Base-by-base conservation (phyloP, 2,113 vertebrate species). In the Cyphotilapia sp. region DNA sequence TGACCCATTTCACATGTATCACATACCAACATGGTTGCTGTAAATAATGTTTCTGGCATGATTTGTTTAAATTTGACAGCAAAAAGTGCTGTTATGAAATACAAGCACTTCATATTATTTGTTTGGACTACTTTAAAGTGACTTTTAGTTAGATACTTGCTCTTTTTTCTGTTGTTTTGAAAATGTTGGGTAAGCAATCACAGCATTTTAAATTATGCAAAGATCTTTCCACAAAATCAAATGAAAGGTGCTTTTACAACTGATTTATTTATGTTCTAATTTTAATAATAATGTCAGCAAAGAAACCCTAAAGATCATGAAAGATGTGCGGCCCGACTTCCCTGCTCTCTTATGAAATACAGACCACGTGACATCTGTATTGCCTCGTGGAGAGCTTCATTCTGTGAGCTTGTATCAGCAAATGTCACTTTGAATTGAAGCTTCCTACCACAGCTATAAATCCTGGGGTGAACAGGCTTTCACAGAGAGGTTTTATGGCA, bases 401-500 rank as follows among this genome's bases (percentile, higher is more conserved):
- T 92, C 82, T 87, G 33, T 51, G 42, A 61, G 85, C 66, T 87
- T 90, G 86, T 91, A 83, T 94, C 92, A 91, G 92, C 94, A 96
- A 96, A 96, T 95, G 95, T 89, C 89, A 92, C 93, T 94, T 92
- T 93, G 91, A 88, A 82, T 86, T 87, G 93, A 92, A 87, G 90
- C 87, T 95, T 95, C 88, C 92, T 93, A 59, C 90, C 69, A 91
- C 74, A 24, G 92, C 92, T 93, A 92, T 97, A 97, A 96, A 96
- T 96, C 94, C 90, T 91, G 87, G 86, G 89, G 91, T 92, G 93
- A 94, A 95, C 94, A 94, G 95, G 92, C 91, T 93, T 92, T 94
- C 87, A 95, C 92, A 88, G 93, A 92, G 88, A 93, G 47, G 82
- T 95, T 97, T 97, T 97, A 96, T 93, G 94, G 94, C 92, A 86